phyloP scores from a whole-genome alignment of 2,888 invertebrate species.

The Caprella mutica region DNA sequence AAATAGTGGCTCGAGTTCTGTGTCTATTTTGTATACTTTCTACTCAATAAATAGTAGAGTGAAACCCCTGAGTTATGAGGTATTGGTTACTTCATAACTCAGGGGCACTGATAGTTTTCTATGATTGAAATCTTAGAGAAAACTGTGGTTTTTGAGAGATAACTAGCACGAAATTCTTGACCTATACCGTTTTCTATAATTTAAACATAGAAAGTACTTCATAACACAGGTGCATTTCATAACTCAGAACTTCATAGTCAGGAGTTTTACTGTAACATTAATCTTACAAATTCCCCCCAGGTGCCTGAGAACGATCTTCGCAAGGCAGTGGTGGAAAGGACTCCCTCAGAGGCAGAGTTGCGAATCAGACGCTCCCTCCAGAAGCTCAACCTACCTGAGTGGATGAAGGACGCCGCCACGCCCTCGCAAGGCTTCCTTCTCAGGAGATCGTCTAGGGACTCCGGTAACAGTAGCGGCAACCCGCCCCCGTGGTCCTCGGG shows the following conservation, averaged over 20 bases:
- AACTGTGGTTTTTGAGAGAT: too few species aligned
- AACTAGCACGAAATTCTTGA: too few species aligned
- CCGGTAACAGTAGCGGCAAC: background rate
- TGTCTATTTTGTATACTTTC: background rate
- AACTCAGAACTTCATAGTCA: too few species aligned
- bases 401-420: slow-evolving; percentile 70
- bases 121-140: too few species aligned
- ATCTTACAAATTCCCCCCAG: slow-evolving; percentile 50
- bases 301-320: slow-evolving; percentile 89
- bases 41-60: background rate
- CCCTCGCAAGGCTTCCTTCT: slow-evolving; percentile 31
- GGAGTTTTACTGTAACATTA: too few species aligned
- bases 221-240: too few species aligned
- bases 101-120: too few species aligned
- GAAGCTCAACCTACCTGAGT: slow-evolving; percentile 87
- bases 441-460: slow-evolving; percentile 17
- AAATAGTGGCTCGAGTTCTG: background rate
- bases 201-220: too few species aligned
- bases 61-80: too few species aligned
- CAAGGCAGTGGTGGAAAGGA: slow-evolving; percentile 59
- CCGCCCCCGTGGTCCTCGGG: background rate
- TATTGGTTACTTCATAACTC: too few species aligned
- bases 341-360: slow-evolving; percentile 85
- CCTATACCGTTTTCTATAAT: too few species aligned
- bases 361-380: slow-evolving; percentile 85